These are phyloP conservation scores for Takifugu rubripes DNA, from an alignment of 2,797 vertebrate genomes.

Conservation along the genomic window DNA sequence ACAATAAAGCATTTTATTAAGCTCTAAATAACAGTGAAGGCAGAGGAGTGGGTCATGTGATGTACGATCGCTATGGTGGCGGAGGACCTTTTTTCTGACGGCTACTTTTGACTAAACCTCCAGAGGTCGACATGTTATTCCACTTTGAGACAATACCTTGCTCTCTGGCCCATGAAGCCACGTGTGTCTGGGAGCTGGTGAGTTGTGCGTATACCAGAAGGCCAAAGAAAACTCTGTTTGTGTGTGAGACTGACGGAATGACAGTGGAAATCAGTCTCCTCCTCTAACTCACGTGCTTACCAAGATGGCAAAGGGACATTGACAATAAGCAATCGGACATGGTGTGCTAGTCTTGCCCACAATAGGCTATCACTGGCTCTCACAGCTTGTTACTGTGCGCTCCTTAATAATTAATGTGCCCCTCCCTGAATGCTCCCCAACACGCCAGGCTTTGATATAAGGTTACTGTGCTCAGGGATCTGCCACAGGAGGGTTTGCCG, in stretches of 20 bases:
- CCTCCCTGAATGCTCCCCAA: conserved; percentile 68
- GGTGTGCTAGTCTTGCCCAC: conserved; percentile 64
- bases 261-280: conserved; percentile 12
- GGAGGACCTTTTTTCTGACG: conserved; percentile 24
- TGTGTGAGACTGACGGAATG: conserved; percentile 6
- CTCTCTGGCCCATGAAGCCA: conserved; percentile 42
- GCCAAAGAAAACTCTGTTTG: conserved; percentile 28
- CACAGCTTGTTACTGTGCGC: conserved; percentile 75
- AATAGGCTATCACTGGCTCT: conserved; percentile 57
- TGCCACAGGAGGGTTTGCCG: conserved; percentile 60
- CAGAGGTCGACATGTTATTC: conserved; percentile 49
- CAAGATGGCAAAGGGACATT: conserved; percentile 39
- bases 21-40: background rate
- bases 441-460: conserved; percentile 77
- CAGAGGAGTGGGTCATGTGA: background rate
- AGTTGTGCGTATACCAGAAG: conserved; percentile 24
- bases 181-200: conserved; percentile 6
- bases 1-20: background rate
- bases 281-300: conserved; percentile 16
- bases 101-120: conserved; percentile 44
- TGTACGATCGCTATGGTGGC: background rate
- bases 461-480: conserved; percentile 72
- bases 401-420: conserved; percentile 77
- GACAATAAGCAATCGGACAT: conserved; percentile 73
- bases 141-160: conserved; percentile 55